Evolutionary conservation across 2,797 vertebrate genomes (phyloP).

Genomic region (Dryobates pubescens): DNA sequence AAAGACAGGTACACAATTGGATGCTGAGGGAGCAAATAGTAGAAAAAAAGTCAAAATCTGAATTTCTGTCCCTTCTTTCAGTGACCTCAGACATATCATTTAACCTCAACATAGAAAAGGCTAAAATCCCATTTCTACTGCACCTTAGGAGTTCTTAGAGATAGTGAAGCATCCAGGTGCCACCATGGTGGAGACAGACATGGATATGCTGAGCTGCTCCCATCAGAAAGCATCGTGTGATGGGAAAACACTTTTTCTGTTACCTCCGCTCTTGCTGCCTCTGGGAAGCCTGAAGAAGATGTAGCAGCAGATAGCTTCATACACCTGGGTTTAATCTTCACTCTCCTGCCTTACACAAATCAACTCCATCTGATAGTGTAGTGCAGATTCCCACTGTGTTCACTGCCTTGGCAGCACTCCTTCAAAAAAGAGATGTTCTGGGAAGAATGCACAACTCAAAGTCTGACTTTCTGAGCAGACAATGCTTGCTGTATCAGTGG

Average conservation of each 20-base stretch:
- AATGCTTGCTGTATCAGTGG: neutral
- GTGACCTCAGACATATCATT: neutral
- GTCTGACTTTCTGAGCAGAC: neutral
- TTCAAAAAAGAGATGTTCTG: neutral
- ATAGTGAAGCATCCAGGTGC: neutral
- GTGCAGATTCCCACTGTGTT: neutral
- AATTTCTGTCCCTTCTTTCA: neutral
- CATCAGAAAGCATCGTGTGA: fast-evolving
- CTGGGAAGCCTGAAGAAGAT: neutral
- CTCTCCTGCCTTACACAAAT: neutral
- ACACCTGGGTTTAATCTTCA: slow-evolving; percentile 4
- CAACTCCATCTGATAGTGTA: neutral
- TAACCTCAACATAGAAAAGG: neutral
- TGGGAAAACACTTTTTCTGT: neutral
- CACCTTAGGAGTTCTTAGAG: neutral
- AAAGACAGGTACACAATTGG: neutral
- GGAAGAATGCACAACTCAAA: neutral
- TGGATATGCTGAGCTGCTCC: neutral
- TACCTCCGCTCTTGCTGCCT: neutral
- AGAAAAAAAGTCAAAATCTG: neutral
- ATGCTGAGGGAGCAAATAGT: neutral
- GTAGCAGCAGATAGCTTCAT: neutral
- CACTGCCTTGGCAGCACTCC: neutral
- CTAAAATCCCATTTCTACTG: neutral
- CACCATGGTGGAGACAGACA: neutral